Evolutionary conservation across 2,797 vertebrate genomes (phyloP).

Genomic region (Acipenser transmontanus): DNA sequence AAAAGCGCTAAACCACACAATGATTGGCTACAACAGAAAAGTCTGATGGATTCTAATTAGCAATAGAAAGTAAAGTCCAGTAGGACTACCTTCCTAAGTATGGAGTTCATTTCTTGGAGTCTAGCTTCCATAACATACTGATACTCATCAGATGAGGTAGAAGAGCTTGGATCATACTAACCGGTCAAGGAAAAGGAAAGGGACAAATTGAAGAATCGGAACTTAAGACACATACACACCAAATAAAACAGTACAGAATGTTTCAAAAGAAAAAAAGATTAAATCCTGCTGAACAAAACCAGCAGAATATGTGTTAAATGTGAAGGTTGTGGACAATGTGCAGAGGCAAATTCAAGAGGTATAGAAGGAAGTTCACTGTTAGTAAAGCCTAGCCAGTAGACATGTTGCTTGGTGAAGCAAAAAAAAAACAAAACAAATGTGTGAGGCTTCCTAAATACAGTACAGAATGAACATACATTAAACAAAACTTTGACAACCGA

Average conservation of each 20-base stretch:
- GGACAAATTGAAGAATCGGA: slow-evolving; percentile 85
- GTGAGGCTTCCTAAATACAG: not conserved
- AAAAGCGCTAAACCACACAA: slow-evolving; percentile 65
- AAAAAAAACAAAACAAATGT: not conserved
- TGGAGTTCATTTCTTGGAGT: slow-evolving; percentile 94
- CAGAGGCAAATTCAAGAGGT: not conserved
- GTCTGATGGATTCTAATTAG: slow-evolving; percentile 75
- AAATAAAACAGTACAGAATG: slow-evolving; percentile 71
- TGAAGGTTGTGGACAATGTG: not conserved
- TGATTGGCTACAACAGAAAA: slow-evolving; percentile 74
- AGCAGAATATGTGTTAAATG: not conserved
- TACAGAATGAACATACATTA: not conserved
- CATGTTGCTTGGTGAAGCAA: not conserved
- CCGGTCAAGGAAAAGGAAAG: slow-evolving; percentile 81
- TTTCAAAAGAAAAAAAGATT: slow-evolving; percentile 53
- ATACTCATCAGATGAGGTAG: slow-evolving; percentile 92
- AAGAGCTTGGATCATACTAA: slow-evolving; percentile 90
- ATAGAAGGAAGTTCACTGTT: not conserved
- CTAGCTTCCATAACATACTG: slow-evolving; percentile 98
- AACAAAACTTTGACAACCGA: not conserved
- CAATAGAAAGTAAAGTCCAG: slow-evolving; percentile 78
- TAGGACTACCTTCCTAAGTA: slow-evolving; percentile 96
- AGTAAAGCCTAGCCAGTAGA: not conserved
- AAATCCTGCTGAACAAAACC: not conserved
- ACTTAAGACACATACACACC: slow-evolving; percentile 66